Evolutionary conservation across 2,113 vertebrate species (phyloP), one percentile per base, ranked within the genome.

Genomic region (Cygnus atratus): DNA sequence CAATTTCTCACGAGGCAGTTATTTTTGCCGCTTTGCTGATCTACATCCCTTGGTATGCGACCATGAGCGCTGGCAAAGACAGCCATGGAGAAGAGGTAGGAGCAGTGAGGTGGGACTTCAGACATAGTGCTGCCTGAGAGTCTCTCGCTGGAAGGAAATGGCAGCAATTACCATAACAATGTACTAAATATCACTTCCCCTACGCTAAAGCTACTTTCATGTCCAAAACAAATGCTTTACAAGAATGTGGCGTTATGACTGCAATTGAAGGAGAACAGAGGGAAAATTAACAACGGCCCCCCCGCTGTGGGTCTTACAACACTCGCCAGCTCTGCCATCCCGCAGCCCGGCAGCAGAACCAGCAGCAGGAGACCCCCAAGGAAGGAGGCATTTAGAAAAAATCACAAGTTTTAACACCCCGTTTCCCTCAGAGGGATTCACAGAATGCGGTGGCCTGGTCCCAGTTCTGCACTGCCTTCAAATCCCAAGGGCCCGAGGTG

Each of bases 141-240:
- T n/a, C 63, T 74, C 84, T 84, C 1, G 5, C 73, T 88, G 84
- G 80, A 88, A 95, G 92, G 92, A 96, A 96, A 81, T 20, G 7
- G 65, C 62, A 65, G 63, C 90, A 68, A 88, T 88, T 92, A 82
- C 73, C 65, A 8, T 88, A 93, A 94, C 91, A 96, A 65, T 88
- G 90, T 83, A 90, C 82, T 57, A 74, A 95, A 81, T 95, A 93
- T 92, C 90, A 80, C 83, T 96, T 95, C 92, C 95, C 58, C 61
- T 83, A 65, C 4, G 11, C 75, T 75, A 88, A 77, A 90, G 72
- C 65, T 84, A 80, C 92, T 95, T 94, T 93, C 84, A 84, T 70
- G 66, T 84, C 52, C 48, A 52, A 41, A 65, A 94, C 78, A 95
- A 93, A 91, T 28, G 33, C 58, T 84, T 87, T 52, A 68, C 77